Evolutionary conservation across 64 coral and sea anemone species (phyloP).

Genomic region (Dendrophyllia cribrosa): DNA sequence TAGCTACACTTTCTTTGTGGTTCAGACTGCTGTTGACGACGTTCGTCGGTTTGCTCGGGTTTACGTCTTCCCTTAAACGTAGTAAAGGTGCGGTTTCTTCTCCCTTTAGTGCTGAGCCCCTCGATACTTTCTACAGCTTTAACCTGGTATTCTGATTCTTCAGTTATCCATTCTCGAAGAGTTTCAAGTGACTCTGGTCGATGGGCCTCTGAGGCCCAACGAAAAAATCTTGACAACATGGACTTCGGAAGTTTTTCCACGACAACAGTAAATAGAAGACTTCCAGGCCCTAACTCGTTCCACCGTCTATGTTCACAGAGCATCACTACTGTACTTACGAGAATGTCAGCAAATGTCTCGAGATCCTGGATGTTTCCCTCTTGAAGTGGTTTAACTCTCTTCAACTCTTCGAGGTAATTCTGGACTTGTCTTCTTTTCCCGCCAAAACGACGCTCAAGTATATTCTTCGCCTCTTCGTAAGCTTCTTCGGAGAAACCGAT

Average conservation of each 20-base stretch:
- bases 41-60: background rate
- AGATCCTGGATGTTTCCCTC: too few species aligned
- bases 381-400: too few species aligned
- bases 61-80: background rate
- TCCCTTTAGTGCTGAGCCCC: background rate
- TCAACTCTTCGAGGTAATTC: too few species aligned
- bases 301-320: background rate
- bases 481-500: conserved; percentile 28
- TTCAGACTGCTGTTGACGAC: too few species aligned
- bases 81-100: background rate
- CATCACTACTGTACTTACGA: background rate
- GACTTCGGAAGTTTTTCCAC: conserved; percentile 16
- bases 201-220: conserved; percentile 18
- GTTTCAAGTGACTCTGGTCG: background rate
- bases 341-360: background rate
- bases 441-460: too few species aligned
- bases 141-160: conserved; percentile 22
- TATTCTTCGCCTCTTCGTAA: background rate
- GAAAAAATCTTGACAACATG: conserved; percentile 41
- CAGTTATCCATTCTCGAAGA: conserved; percentile 9
- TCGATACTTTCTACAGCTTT: conserved; percentile 1
- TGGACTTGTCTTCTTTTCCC: too few species aligned
- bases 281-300: conserved; percentile 2
- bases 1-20: background rate
- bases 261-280: conserved; percentile 7